Base-by-base conservation (phyloP, 2,113 vertebrate species). In the Tor tambroides region DNA sequence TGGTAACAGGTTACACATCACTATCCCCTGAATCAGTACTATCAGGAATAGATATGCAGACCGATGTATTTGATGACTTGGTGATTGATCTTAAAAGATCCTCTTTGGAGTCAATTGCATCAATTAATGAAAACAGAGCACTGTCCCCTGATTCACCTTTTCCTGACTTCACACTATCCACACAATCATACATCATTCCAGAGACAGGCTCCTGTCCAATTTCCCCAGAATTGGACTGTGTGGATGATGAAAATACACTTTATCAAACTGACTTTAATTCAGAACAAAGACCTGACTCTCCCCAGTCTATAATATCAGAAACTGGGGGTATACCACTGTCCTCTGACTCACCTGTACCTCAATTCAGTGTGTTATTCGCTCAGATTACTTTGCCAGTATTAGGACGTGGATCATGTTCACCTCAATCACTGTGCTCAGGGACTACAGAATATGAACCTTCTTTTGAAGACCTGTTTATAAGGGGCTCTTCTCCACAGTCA, bases 141-240 rank as follows among this genome's bases (percentile, higher is more conserved):
- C 51, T 87, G 7, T 90, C 90, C 35, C 72, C 82, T 21, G 91
- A 92, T 72, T 93, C 89, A 23, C 87, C 91, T 8, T 74, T 93
- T 80, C 87, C 88, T 23, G 87, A 85, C 2, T 87, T 87, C 15
- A 78, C 4, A 28, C 6, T 67, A 41, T 69, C 43, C 61, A 74
- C 12, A 23, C 19, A 7, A 14, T 87, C 89, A 51, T 82, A 81
- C 71, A 89, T 87, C 61, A 87, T 89, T 26, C 87, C 90, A 1
- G 87, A 91, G 80, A 54, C 84, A 84, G 81, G 38, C 72, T 92
- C 88, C 80, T 89, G 61, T 28, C 84, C 91, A 54, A 23, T 6
- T 49, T 93, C 92, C 0, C 89, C 90, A 32, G 87, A 91, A 67
- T 93, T 92, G 81, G 8, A 61, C 26, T 89, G 77, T 56, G 93